phyloP scores from a whole-genome alignment of 2,888 invertebrate species.

The Microdon myrmicae region DNA sequence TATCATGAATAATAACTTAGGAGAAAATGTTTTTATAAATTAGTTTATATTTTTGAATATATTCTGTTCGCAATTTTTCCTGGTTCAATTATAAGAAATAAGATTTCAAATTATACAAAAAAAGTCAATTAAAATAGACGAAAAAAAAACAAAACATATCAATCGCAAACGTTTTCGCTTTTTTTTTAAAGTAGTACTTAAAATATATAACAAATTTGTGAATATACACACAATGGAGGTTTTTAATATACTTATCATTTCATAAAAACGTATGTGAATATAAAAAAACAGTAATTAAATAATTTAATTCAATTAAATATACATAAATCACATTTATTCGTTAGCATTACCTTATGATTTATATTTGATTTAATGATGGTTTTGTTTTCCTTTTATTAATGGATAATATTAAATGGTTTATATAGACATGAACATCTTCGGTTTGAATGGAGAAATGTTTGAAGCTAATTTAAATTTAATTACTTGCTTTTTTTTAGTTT shows the following conservation, averaged over 20 bases:
- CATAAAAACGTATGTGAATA: neutral
- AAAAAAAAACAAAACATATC: too few relatives aligned
- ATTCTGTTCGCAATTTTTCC: conserved; percentile 1
- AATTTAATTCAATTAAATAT: conserved; percentile 31
- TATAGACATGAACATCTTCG: too few relatives aligned
- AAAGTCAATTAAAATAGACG: too few relatives aligned
- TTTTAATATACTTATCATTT: conserved; percentile 10
- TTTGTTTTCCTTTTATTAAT: conserved; percentile 1
- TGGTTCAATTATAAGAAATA: conserved; percentile 10
- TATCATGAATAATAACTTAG: conserved; percentile 34
- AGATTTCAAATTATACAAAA: too few relatives aligned
- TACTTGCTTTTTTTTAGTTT: conserved; percentile 9
- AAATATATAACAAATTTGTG: conserved; percentile 23
- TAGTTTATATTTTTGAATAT: conserved; percentile 17
- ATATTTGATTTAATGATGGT: conserved; percentile 9
- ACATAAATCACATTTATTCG: conserved; percentile 45
- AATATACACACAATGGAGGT: conserved; percentile 2
- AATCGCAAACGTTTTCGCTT: too few relatives aligned
- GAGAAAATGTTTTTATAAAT: conserved; percentile 21
- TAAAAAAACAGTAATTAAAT: conserved; percentile 5
- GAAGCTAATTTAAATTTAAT: conserved; percentile 26
- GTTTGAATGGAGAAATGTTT: conserved; percentile 31
- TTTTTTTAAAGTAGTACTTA: conserved; percentile 16
- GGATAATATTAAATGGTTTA: conserved; percentile 15
- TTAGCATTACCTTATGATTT: conserved; percentile 41